Evolutionary conservation across 2,113 vertebrate genomes (phyloP).

Genomic region (Coracopsis vasa): DNA sequence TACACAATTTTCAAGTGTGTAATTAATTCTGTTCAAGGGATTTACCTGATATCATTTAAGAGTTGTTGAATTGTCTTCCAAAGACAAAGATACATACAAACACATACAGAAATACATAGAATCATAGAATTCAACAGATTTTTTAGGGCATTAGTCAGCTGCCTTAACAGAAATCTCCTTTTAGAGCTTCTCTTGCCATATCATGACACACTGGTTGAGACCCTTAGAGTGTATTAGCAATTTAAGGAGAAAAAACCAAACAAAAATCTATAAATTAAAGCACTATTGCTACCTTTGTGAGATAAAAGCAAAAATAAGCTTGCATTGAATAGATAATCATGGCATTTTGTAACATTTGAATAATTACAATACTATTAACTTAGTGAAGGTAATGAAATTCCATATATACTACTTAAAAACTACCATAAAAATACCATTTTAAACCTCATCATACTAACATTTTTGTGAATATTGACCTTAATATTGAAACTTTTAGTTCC

Average conservation of each 20-base stretch:
- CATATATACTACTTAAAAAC: not conserved
- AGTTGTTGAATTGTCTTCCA: not conserved
- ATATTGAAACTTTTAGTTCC: not conserved
- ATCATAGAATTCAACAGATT: not conserved
- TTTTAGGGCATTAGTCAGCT: not conserved
- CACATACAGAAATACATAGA: not conserved
- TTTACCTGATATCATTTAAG: not conserved
- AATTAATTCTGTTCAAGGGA: not conserved
- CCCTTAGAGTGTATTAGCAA: not conserved
- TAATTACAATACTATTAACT: not conserved
- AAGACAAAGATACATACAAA: not conserved
- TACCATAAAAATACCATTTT: not conserved
- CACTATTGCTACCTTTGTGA: not conserved
- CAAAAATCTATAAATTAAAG: not conserved
- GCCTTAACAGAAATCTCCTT: not conserved
- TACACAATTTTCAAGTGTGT: not conserved
- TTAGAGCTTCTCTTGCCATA: not conserved
- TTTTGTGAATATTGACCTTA: not conserved
- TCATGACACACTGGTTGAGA: not conserved
- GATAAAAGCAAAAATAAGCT: not conserved
- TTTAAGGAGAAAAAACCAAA: not conserved
- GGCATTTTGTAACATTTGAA: not conserved
- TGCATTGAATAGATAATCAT: not conserved
- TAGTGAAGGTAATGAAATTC: not conserved
- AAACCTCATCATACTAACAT: not conserved